These are phyloP conservation scores for Clamator glandarius DNA, from an alignment of 2,797 vertebrate species.

Conservation along the genomic window DNA sequence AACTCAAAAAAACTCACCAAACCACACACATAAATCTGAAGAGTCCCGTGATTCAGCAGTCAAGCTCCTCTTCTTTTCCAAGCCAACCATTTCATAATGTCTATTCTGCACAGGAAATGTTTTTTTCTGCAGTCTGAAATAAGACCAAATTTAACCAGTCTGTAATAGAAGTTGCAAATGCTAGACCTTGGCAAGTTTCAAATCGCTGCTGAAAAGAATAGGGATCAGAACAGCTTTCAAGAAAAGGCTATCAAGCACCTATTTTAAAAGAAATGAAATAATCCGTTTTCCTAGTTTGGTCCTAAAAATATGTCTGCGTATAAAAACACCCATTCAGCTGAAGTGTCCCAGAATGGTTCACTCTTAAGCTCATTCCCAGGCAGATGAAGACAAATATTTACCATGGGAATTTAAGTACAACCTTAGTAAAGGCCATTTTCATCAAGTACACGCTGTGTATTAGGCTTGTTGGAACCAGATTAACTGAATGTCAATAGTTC, in stretches of 20 bases:
- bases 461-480: neutral
- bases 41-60: neutral
- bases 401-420: accelerated
- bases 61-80: neutral
- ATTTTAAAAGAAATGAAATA: neutral
- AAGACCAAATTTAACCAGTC: neutral
- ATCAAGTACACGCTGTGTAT: neutral
- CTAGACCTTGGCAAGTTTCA: neutral
- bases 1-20: neutral
- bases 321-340: neutral
- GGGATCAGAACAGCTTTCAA: neutral
- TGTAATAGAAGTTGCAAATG: neutral
- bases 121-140: neutral
- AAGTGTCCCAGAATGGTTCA: neutral
- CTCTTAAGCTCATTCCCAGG: neutral
- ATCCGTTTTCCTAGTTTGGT: neutral
- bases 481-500: neutral
- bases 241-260: neutral
- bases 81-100: neutral
- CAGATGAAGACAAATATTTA: neutral
- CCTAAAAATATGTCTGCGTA: neutral
- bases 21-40: neutral
- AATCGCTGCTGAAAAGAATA: neutral
- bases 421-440: neutral
- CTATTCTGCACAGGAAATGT: neutral